Evolutionary conservation across 2,888 invertebrate species (phyloP).

Genomic region (Diplazon laetatorius): DNA sequence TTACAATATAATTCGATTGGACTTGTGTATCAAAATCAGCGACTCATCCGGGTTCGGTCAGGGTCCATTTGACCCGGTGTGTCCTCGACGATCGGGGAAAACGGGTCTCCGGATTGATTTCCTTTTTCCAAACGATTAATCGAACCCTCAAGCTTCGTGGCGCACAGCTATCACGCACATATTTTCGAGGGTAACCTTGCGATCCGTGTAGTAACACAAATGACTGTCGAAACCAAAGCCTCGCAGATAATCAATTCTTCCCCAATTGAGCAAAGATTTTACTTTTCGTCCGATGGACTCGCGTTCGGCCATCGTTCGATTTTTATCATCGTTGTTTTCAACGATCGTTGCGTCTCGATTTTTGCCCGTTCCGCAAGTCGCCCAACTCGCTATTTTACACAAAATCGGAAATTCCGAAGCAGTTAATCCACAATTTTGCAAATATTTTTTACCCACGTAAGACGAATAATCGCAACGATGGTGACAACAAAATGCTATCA

Average conservation of each 20-base stretch:
- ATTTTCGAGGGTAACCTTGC: slow-evolving; percentile 89
- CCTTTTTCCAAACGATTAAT: background rate
- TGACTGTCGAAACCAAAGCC: slow-evolving; percentile 85
- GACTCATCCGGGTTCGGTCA: too few species aligned
- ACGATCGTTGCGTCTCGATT: slow-evolving; percentile 81
- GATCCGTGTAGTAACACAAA: slow-evolving; percentile 87
- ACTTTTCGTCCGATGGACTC: slow-evolving; percentile 88
- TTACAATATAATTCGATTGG: too few species aligned
- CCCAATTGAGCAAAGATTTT: slow-evolving; percentile 91
- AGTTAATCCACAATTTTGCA: slow-evolving; percentile 84
- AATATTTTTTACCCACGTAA: slow-evolving; percentile 88
- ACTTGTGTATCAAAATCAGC: too few species aligned
- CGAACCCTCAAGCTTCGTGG: slow-evolving; percentile 27
- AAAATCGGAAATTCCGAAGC: slow-evolving; percentile 89
- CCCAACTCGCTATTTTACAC: slow-evolving; percentile 94
- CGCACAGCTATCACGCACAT: slow-evolving; percentile 88
- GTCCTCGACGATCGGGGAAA: too few species aligned
- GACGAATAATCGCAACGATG: slow-evolving; percentile 90
- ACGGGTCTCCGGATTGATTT: too few species aligned
- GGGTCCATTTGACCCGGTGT: too few species aligned
- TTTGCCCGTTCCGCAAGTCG: slow-evolving; percentile 90
- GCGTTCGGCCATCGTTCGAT: slow-evolving; percentile 79
- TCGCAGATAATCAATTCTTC: slow-evolving; percentile 86
- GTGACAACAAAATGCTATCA: slow-evolving; percentile 95
- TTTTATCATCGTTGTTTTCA: slow-evolving; percentile 39